A percentile compares a stretch with the other conserved stretches of the same genome.
Conservation (phyloP, 2,113 vertebrate species). For the Butastur rufipennis region DNA sequence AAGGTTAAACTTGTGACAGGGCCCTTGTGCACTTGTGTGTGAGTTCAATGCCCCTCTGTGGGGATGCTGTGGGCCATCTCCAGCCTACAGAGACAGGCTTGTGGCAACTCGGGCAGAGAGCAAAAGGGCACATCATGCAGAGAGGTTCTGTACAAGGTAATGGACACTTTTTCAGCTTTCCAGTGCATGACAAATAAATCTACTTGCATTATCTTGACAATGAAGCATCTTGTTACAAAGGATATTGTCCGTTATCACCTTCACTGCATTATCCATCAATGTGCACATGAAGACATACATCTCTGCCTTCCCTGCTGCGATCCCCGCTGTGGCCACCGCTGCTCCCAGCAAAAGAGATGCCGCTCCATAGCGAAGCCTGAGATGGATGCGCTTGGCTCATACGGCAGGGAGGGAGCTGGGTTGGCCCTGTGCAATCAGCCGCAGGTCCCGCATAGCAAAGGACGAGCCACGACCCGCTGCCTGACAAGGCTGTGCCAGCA, state of each 20-base stretch:
- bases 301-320: background rate
- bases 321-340: accelerated
- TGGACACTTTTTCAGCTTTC: background rate
- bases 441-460: background rate
- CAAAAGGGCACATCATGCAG: background rate
- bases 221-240: background rate
- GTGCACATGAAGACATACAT: background rate
- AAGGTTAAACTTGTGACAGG: background rate
- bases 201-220: background rate
- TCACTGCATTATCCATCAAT: accelerated
- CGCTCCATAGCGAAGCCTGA: accelerated
- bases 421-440: background rate
- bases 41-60: background rate
- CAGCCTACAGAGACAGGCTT: background rate
- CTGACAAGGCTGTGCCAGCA: background rate
- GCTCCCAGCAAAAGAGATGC: background rate
- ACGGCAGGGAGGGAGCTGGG: background rate
- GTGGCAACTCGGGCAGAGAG: background rate
- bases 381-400: background rate
- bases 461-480: background rate
- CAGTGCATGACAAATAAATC: background rate
- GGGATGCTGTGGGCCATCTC: background rate
- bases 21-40: background rate
- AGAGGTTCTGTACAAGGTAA: background rate
- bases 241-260: background rate